Conservation (phyloP, 2,797 vertebrate species). For the Malurus leucopterus region DNA sequence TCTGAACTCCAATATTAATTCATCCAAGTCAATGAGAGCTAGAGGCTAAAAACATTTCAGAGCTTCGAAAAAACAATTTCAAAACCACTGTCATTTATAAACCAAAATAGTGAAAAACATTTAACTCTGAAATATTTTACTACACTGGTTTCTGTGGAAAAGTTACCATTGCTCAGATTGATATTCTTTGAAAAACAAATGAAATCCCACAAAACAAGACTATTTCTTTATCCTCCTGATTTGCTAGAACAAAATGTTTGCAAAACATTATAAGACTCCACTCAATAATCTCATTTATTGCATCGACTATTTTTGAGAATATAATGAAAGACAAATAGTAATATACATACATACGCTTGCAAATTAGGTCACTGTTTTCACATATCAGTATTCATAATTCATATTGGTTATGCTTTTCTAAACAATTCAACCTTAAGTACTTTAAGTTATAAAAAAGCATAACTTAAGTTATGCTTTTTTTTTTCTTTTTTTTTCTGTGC, state of each 20-base stretch:
- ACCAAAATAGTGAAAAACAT: not conserved
- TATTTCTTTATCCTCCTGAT: not conserved
- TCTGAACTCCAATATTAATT: conserved; percentile 34
- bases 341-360: not conserved
- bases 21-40: conserved; percentile 12
- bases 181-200: not conserved
- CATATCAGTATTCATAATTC: no score
- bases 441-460: no score
- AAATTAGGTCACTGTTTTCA: not conserved
- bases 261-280: not conserved
- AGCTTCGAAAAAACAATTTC: not conserved
- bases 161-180: not conserved
- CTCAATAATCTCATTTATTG: not conserved
- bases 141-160: not conserved
- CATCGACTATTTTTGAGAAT: not conserved
- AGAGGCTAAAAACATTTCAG: conserved; percentile 12
- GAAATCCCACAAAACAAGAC: not conserved
- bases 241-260: not conserved
- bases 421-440: not conserved
- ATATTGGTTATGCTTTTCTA: not conserved
- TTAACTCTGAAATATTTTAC: not conserved
- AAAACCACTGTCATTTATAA: not conserved
- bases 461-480: no score
- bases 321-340: not conserved
- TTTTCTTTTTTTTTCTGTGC: not conserved